A percentile compares a stretch with the other conserved stretches of the same genome.
Evolutionary conservation across 2,888 invertebrate genomes (phyloP).

Genomic region (Drosophila mimetica): DNA sequence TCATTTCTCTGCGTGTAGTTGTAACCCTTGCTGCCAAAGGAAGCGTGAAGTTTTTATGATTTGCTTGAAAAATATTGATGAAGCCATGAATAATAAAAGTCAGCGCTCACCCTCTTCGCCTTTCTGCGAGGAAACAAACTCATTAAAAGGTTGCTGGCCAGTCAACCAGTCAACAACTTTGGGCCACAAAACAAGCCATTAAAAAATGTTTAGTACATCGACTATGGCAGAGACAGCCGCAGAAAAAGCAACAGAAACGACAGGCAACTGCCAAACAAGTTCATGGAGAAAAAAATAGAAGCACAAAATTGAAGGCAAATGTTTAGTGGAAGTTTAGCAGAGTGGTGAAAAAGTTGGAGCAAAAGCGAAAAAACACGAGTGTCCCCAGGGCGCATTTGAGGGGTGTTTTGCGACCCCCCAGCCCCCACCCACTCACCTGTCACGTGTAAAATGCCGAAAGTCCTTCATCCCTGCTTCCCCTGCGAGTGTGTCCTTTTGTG

Average conservation of each 20-base stretch:
- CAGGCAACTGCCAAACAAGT: slow-evolving; percentile 56
- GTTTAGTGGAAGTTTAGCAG: slow-evolving; percentile 64
- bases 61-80: slow-evolving; percentile 25
- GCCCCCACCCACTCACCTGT: slow-evolving; percentile 54
- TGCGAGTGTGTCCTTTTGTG: slow-evolving; percentile 30
- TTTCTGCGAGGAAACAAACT: slow-evolving; percentile 35
- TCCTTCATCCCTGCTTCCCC: slow-evolving; percentile 6
- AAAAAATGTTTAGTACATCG: slow-evolving; percentile 60
- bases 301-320: slow-evolving; percentile 71
- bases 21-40: neutral
- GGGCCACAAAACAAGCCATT: slow-evolving; percentile 73
- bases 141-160: slow-evolving; percentile 45
- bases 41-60: slow-evolving; percentile 5
- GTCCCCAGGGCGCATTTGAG: slow-evolving; percentile 69
- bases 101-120: neutral
- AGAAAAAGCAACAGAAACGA: slow-evolving; percentile 38
- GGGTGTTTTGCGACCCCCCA: slow-evolving; percentile 1
- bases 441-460: slow-evolving; percentile 63
- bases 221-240: slow-evolving; percentile 34
- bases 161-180: slow-evolving; percentile 66
- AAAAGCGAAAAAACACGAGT: slow-evolving; percentile 40
- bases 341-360: slow-evolving; percentile 45
- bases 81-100: slow-evolving; percentile 33
- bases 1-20: neutral
- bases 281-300: slow-evolving; percentile 44